These are phyloP conservation scores for Hedychridium roseum DNA, from an alignment of 2,888 invertebrate genomes.

Conservation along the genomic window DNA sequence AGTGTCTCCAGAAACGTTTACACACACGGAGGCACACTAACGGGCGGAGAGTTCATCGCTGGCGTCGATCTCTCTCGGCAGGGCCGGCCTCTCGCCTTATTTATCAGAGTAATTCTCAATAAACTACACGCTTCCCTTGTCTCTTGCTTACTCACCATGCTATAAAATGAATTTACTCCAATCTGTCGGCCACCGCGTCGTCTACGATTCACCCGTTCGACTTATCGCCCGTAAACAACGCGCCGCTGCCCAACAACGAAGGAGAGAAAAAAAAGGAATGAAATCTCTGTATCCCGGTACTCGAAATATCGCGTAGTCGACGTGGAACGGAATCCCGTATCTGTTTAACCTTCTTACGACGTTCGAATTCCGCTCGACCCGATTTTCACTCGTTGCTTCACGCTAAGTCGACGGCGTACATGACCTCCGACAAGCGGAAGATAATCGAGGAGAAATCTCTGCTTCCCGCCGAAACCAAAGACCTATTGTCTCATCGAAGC, in stretches of 20 bases:
- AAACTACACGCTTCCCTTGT: conserved; percentile 51
- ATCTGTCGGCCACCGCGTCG: conserved; percentile 24
- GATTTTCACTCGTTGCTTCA: conserved; percentile 15
- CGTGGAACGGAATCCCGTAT: conserved; percentile 3
- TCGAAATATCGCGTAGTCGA: no score
- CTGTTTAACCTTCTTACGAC: conserved; percentile 13
- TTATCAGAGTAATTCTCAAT: conserved; percentile 57
- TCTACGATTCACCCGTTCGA: conserved; percentile 14
- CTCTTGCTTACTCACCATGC: conserved; percentile 41
- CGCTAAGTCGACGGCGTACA: conserved; percentile 15
- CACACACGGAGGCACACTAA: conserved; percentile 19
- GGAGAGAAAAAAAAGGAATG: neutral
- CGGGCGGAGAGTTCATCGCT: conserved; percentile 18
- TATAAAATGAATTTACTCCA: conserved; percentile 51
- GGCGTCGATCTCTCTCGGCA: conserved; percentile 14
- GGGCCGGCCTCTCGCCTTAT: conserved; percentile 44
- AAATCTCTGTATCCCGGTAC: no score
- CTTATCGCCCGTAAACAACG: conserved; percentile 9
- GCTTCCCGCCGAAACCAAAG: conserved; percentile 1
- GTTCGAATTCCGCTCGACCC: conserved; percentile 13
- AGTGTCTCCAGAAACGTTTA: no score
- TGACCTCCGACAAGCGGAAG: conserved; percentile 24
- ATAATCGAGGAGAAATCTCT: conserved; percentile 17
- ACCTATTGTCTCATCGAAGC: neutral
- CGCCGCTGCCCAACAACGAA: neutral